Evolutionary conservation across 2,888 invertebrate genomes (phyloP), one percentile per base, ranked within the genome.

Genomic region (Pyrocoelia pectoralis): DNA sequence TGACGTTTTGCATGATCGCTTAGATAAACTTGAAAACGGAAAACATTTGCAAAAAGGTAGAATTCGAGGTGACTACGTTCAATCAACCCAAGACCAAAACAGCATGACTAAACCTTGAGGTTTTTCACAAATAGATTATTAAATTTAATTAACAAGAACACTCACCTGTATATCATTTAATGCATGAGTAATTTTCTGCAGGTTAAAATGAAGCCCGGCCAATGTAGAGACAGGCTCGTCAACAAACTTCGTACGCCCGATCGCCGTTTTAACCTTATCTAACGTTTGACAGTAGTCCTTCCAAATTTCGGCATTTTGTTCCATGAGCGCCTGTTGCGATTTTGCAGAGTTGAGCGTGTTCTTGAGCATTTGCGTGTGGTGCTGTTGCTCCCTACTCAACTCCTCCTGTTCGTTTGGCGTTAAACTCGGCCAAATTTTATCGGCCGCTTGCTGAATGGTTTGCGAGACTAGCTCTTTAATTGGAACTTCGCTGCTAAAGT

Each of bases 341-440:
- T 93, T 92, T 0, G 95, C 95, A 1, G 90, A 89, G 76, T 93
- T 92, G 68, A 94, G 80, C 0, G 92, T 93, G 71, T 93, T 93
- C 77, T 94, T 92, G 70, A 95, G 79, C 33, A 91, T 81, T 72
- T 94, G 93, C 41, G 91, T 93, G 76, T 93, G 89, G 69, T 91
- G 89, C 67, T 93, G 91, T 70, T 93, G 89, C 72, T 94, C 93
- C 19, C 89, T 87, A 9, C 93, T 91, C 10, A 96, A 80, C 72
- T 93, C 92, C 69, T 94, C 93, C 72, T 95, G 94, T 74, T 95
- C 94, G 14, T 89, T 85, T 5, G 89, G 86, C 18, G 89, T 89
- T 24, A 95, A 81, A 0, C 95, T 94, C 0, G 94, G 91, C 92
- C 94, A 94, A 59, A 95, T 94, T 74, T 92, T 92, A 73, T 95